Percentiles rank a stretch among this genome's conserved stretches.
phyloP scores from a whole-genome alignment of 1,140 invertebrate species.

The Copidosoma floridanum region DNA sequence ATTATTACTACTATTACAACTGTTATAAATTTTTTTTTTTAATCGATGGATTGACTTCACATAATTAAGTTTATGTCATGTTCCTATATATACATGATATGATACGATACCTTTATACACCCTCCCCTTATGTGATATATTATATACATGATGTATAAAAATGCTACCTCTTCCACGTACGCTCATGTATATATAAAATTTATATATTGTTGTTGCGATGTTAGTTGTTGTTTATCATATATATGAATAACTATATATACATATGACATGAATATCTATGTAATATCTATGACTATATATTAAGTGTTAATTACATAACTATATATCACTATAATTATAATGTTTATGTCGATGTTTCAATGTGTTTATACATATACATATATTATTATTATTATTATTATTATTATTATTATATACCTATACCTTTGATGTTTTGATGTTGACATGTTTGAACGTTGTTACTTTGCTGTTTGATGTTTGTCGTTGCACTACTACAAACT shows the following conservation, averaged over 20 bases:
- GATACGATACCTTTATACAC: no score
- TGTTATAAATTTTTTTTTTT: no score
- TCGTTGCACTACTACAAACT: conserved; percentile 52
- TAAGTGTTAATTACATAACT: conserved; percentile 7
- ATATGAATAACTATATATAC: conserved; percentile 25
- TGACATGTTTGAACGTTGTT: conserved; percentile 56
- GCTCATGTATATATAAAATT: conserved; percentile 2
- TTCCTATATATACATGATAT: conserved; percentile 15
- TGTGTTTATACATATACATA: conserved; percentile 36
- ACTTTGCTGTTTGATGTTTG: conserved; percentile 57
- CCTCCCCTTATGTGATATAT: no score
- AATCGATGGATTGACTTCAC: no score
- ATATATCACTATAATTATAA: conserved; percentile 31
- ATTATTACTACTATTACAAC: no score
- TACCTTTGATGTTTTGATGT: conserved; percentile 48
- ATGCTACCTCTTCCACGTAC: conserved; percentile 32
- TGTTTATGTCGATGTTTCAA: no score
- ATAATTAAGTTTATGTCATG: conserved; percentile 1
- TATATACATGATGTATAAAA: no score
- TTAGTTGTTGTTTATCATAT: conserved; percentile 42
- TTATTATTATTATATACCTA: no score
- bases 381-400: no score
- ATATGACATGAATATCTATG: no score
- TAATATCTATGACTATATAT: no score
- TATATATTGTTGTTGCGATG: conserved; percentile 44